Evolutionary conservation across 2,797 vertebrate species (phyloP).

Genomic region (Coregonus sp.): DNA sequence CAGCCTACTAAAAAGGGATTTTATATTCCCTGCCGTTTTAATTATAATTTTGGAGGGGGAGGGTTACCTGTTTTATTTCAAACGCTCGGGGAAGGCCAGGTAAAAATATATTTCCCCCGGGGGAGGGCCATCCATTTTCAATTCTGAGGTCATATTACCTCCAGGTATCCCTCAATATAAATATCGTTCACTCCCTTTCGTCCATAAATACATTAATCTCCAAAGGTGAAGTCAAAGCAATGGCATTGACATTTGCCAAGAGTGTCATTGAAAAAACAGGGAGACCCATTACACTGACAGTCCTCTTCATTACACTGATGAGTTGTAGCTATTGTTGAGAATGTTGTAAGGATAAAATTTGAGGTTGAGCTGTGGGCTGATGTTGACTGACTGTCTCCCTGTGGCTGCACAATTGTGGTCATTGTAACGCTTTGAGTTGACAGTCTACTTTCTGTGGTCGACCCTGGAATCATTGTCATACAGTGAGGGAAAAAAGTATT

Average conservation of each 20-base stretch:
- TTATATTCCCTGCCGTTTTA: no score
- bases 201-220: slow-evolving; percentile 47
- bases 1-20: no score
- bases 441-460: not conserved
- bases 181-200: no score
- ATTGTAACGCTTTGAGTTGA: not conserved
- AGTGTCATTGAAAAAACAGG: slow-evolving; percentile 43
- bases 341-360: not conserved
- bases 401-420: not conserved
- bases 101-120: no score
- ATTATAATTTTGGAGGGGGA: no score
- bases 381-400: not conserved
- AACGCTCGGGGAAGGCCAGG: no score
- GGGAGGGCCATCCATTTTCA: no score
- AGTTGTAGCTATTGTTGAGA: slow-evolving; percentile 23
- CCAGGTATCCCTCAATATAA: no score
- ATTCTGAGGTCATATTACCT: no score
- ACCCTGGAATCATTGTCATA: not conserved
- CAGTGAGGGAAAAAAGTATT: no score
- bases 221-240: slow-evolving; percentile 42
- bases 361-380: not conserved
- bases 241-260: slow-evolving; percentile 44
- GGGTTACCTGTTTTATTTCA: no score
- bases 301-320: slow-evolving; percentile 35
- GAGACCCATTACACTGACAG: slow-evolving; percentile 42